Evolutionary conservation across 2,797 vertebrate genomes (phyloP), one percentile per base, ranked within the genome.

Genomic region (Argentina silus): DNA sequence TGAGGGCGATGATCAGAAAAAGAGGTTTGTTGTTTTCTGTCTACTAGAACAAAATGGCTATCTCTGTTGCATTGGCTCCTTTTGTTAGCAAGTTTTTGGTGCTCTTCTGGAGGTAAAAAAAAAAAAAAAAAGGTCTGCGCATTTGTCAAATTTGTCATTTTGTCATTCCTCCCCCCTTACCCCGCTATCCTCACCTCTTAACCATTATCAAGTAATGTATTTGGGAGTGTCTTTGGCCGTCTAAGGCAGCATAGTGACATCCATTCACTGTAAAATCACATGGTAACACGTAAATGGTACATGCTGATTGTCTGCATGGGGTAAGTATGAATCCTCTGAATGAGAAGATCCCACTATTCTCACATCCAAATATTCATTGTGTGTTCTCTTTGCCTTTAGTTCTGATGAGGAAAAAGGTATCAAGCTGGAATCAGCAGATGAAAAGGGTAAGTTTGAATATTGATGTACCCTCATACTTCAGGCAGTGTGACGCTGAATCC

Each of bases 11-110:
- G 97, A 98, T 98, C 97, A 97, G 96, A 98, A 95, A 94, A 97
- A 95, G 96, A 99, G 97, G 97, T 97, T 98, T 96, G 97, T 99
- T 96, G 91, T 95, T 96, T 98, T 97, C 95, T 98, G 96, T 96
- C 95, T 98, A 96, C 89, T 98, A 97, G 96, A 92, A 90, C 89
- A 91, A 95, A 97, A 95, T 96, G 94, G 95, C 93, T 97, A 93
- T 97, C 95, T 97, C 95, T 96, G 94, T 94, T 94, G 93, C 94
- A 92, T 96, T 94, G 95, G 95, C 93, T 93, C 83, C 94, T 95
- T 95, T 95, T 92, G 85, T 90, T 93, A 92, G 90, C 87, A 91
- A 92, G 77, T 85, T 81, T 86, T 93, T 92, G 93, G 91, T 92
- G 91, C 89, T 92, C 91, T 91, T 90, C 78, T 90, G 88, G 82